phyloP scores from a whole-genome alignment of 2,113 vertebrate genomes.

The Oreamnos americanus region DNA sequence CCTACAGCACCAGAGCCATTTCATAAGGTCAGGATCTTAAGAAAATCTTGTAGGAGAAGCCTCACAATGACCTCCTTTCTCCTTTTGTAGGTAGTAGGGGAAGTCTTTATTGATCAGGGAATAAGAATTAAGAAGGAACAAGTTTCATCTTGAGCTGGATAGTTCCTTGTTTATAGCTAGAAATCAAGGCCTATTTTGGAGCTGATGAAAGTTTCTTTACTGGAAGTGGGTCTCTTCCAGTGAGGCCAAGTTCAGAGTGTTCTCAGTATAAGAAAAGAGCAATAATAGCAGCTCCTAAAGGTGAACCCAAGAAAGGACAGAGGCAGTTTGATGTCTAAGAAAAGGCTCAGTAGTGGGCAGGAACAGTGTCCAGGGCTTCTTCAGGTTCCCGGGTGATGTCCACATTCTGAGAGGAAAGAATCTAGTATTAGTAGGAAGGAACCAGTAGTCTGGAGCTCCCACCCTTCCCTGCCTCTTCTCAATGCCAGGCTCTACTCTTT shows the following conservation, averaged over 20 bases:
- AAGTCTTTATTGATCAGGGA: conserved; percentile 46
- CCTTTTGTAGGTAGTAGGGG: neutral
- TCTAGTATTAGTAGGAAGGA: neutral
- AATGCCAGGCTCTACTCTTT: neutral
- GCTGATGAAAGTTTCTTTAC: neutral
- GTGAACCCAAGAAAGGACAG: neutral
- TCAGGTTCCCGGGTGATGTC: conserved; percentile 84
- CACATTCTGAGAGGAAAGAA: conserved; percentile 81
- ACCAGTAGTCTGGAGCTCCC: neutral
- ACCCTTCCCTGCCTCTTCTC: neutral
- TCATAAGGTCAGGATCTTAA: neutral
- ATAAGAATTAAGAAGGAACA: conserved; percentile 19
- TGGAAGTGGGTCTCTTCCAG: neutral
- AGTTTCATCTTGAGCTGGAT: neutral
- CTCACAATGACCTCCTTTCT: neutral
- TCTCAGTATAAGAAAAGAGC: conserved; percentile 12
- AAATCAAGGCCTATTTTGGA: neutral
- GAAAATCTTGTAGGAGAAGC: neutral
- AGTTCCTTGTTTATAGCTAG: neutral
- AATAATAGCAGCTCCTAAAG: neutral
- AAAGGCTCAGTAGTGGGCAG: conserved; percentile 74
- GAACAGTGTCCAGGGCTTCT: conserved; percentile 84
- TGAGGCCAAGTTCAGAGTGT: neutral
- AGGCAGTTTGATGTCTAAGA: neutral
- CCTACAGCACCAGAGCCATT: neutral